Percentiles rank a stretch among this genome's conserved stretches.
Conservation (phyloP, 2,888 invertebrate species). For the Brassicogethes aeneus region DNA sequence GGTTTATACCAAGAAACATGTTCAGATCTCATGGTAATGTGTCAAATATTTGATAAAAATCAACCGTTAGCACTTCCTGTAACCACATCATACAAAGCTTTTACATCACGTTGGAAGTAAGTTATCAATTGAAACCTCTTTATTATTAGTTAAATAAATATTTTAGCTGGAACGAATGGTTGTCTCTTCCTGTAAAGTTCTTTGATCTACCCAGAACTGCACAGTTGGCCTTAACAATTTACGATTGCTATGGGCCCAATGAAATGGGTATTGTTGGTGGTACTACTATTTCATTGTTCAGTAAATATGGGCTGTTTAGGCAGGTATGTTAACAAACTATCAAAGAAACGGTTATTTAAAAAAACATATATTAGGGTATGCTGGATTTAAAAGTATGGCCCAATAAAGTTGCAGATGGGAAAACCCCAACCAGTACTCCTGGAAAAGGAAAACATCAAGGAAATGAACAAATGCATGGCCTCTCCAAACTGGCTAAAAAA, state of each 20-base stretch:
- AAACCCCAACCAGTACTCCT: conserved; percentile 63
- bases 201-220: conserved; percentile 86
- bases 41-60: conserved; percentile 76
- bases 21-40: conserved; percentile 81
- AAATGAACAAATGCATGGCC: conserved; percentile 71
- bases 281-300: conserved; percentile 87
- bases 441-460: conserved; percentile 74
- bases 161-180: conserved; percentile 94
- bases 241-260: conserved; percentile 84
- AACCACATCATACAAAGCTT: conserved; percentile 85
- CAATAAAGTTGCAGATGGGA: conserved; percentile 70
- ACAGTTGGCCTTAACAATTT: conserved; percentile 77
- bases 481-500: conserved; percentile 87
- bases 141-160: conserved; percentile 1
- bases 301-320: conserved; percentile 86
- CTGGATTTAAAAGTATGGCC: conserved; percentile 75
- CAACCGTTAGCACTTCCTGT: conserved; percentile 77
- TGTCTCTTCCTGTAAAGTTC: conserved; percentile 81
- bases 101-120: conserved; percentile 88
- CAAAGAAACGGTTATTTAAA: not conserved
- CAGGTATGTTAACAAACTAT: conserved; percentile 46
- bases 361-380: conserved; percentile 18
- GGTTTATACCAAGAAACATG: conserved; percentile 78
- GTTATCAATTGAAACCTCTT: conserved; percentile 27
- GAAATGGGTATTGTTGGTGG: conserved; percentile 82